phyloP scores from a whole-genome alignment of 2,113 vertebrate species.

The Strix uralensis region DNA sequence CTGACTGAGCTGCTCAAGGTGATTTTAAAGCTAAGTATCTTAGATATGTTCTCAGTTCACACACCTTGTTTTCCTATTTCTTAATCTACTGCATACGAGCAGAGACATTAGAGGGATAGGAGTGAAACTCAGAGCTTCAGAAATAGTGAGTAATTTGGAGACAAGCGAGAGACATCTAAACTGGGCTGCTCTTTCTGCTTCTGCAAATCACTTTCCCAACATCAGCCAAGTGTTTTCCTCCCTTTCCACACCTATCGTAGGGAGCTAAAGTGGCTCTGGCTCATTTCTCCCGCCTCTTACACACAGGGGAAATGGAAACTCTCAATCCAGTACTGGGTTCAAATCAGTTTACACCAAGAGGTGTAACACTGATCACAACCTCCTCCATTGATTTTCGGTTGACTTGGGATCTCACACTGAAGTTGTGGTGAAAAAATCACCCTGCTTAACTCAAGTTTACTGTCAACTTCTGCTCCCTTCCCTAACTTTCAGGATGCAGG shows the following conservation, averaged over 20 bases:
- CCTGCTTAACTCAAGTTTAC: background rate
- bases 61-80: background rate
- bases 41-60: background rate
- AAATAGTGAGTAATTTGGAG: background rate
- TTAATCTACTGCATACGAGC: background rate
- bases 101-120: background rate
- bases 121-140: background rate
- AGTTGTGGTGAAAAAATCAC: background rate
- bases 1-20: background rate
- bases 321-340: background rate
- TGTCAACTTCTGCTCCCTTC: background rate
- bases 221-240: background rate
- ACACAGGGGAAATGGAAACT: background rate
- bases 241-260: accelerated
- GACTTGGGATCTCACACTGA: background rate
- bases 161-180: background rate
- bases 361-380: background rate
- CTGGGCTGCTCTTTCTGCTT: background rate
- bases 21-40: background rate
- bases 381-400: accelerated
- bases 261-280: background rate
- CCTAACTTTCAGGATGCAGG: background rate
- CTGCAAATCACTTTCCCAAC: background rate
- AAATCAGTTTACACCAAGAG: background rate
- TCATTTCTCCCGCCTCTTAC: background rate